Evolutionary conservation across 1,140 invertebrate species (phyloP).

Genomic region (Zaprionus inermis): DNA sequence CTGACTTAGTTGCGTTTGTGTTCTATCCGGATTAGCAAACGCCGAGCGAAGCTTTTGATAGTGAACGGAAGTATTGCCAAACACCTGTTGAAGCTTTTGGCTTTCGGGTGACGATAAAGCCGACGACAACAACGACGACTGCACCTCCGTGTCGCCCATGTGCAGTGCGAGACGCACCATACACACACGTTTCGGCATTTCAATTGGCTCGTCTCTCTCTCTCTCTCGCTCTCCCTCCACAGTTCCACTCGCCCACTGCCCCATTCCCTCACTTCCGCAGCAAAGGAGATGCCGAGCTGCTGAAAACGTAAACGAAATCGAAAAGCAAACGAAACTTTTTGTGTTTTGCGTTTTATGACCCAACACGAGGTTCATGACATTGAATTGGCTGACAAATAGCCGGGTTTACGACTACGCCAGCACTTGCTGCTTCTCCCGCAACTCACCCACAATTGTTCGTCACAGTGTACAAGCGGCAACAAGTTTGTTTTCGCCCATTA

Average conservation of each 20-base stretch:
- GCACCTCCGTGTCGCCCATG: conserved; percentile 44
- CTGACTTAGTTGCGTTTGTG: conserved; percentile 60
- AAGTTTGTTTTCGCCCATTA: conserved; percentile 56
- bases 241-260: neutral
- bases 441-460: neutral
- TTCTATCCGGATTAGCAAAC: conserved; percentile 73
- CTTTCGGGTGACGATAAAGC: conserved; percentile 37
- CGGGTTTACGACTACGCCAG: conserved; percentile 31
- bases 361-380: conserved; percentile 74
- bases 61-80: conserved; percentile 63
- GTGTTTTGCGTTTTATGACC: conserved; percentile 72
- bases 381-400: conserved; percentile 59
- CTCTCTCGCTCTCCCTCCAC: neutral
- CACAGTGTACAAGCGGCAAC: conserved; percentile 2
- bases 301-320: conserved; percentile 41
- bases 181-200: conserved; percentile 69
- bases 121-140: conserved; percentile 25
- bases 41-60: conserved; percentile 58
- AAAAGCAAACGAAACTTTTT: conserved; percentile 52
- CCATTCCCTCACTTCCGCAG: conserved; percentile 8
- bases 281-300: conserved; percentile 60
- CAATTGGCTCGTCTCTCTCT: conserved; percentile 43
- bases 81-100: conserved; percentile 66
- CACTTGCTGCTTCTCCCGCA: neutral
- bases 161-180: conserved; percentile 25